Evolutionary conservation across 2,888 invertebrate genomes (phyloP).

Genomic region (Phymatocera aterrima): DNA sequence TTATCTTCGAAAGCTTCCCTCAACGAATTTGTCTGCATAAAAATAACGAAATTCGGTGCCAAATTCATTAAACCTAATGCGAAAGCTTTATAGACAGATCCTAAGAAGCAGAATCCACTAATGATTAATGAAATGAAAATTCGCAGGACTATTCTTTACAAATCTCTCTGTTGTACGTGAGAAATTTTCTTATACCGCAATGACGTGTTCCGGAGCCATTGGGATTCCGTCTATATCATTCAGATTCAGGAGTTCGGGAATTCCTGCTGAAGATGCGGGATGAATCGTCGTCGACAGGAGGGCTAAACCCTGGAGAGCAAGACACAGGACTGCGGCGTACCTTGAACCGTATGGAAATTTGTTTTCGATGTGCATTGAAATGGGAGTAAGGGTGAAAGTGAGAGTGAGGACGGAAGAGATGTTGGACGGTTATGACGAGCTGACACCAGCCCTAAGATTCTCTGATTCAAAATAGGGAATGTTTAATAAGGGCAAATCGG

Average conservation of each 20-base stretch:
- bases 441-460: too few species aligned
- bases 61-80: neutral
- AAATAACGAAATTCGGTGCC: neutral
- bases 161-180: neutral
- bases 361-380: neutral
- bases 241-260: slow-evolving; percentile 38
- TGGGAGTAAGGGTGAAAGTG: too few species aligned
- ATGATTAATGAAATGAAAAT: neutral
- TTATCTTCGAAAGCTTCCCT: slow-evolving; percentile 21
- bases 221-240: slow-evolving; percentile 34
- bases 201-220: neutral
- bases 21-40: slow-evolving; percentile 42
- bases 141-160: neutral
- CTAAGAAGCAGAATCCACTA: neutral
- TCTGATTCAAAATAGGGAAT: too few species aligned
- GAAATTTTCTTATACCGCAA: neutral
- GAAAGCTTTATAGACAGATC: neutral
- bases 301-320: slow-evolving; percentile 8
- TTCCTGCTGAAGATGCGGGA: slow-evolving; percentile 31
- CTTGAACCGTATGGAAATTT: neutral
- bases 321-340: slow-evolving; percentile 13
- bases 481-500: too few species aligned
- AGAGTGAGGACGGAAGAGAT: neutral
- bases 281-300: slow-evolving; percentile 4
- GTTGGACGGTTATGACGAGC: neutral